Base-by-base conservation (phyloP, 2,888 invertebrate genomes). In the Torymus tubicola region DNA sequence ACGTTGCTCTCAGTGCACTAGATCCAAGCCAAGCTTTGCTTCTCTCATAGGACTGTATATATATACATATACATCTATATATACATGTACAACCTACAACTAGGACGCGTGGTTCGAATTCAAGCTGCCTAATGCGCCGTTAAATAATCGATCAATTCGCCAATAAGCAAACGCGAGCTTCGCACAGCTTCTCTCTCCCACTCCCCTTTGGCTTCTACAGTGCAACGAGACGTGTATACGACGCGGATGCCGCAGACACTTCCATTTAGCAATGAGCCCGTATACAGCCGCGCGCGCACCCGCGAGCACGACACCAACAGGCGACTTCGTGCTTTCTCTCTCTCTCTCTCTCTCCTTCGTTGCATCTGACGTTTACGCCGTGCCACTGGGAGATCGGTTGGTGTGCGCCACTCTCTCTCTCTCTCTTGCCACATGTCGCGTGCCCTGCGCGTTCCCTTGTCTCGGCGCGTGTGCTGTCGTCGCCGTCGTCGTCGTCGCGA, bases 191-290 rank as follows among this genome's bases (percentile, higher is more conserved):
- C 16, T 50, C 14, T 42, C 50, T 13, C 58, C 3, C 58, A 5
- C 53, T 14, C 21, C n/a, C 5, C 57, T n/a, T 3, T 5, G 63
- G 4, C 16, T 18, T 21, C 18, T 52, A 42, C 21, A 21, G 61
- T 11, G 18, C 12, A 14, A 21, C 14, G 5, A 24, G 13, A 18
- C 1, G 31, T 12, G 21, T 31, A 2, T 1, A 31, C 31, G 31
- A 31, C 42, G 18, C 53, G 67, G 65, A 74, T 78, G 81, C 67
- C 57, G 81, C 75, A 68, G 78, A 81, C 78, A 81, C 74, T 71
- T 81, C 77, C 74, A 81, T 78, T 81, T 72, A 81, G 68, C 81
- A 72, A 75, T 75, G 42, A 75, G 71, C 71, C 71, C 10, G 21
- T 21, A n/a, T n/a, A n/a, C n/a, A n/a, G n/a, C n/a, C n/a, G 64